These are phyloP conservation scores for Amblyraja radiata DNA, from an alignment of 2,797 vertebrate genomes.

Conservation along the genomic window DNA sequence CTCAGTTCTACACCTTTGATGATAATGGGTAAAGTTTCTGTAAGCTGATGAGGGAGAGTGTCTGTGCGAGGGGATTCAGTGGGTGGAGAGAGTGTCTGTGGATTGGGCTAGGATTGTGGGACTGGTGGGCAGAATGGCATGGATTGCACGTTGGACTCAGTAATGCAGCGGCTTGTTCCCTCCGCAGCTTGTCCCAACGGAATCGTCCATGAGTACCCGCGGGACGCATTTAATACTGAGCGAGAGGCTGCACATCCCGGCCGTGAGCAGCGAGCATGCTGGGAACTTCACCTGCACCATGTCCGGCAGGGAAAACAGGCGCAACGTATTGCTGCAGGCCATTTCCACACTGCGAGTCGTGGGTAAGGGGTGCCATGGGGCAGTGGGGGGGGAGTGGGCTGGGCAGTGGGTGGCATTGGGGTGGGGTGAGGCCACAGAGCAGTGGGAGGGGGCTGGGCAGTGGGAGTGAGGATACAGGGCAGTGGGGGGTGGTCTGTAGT, in stretches of 20 bases:
- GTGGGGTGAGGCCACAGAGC: not conserved
- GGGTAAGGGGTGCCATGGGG: not conserved
- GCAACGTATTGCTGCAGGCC: fast-evolving
- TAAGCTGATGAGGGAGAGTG: no score
- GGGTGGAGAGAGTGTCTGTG: not conserved
- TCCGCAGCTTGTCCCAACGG: not conserved
- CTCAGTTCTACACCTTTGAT: no score
- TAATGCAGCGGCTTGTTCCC: not conserved
- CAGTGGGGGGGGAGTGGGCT: not conserved
- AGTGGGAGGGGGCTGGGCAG: not conserved
- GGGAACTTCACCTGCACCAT: not conserved
- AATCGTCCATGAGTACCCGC: fast-evolving
- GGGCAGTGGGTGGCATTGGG: no score
- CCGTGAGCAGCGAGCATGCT: not conserved
- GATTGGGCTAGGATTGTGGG: no score
- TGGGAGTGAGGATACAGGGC: no score
- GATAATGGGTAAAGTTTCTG: no score
- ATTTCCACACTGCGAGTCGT: not conserved
- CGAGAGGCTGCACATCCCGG: not conserved
- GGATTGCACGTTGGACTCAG: no score
- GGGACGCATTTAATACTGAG: fast-evolving
- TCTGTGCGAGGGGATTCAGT: not conserved
- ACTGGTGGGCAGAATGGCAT: no score
- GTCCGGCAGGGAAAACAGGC: fast-evolving
- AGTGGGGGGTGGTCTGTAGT: no score